Conservation (phyloP, 2,888 invertebrate genomes). For the Stramonita haemastoma region DNA sequence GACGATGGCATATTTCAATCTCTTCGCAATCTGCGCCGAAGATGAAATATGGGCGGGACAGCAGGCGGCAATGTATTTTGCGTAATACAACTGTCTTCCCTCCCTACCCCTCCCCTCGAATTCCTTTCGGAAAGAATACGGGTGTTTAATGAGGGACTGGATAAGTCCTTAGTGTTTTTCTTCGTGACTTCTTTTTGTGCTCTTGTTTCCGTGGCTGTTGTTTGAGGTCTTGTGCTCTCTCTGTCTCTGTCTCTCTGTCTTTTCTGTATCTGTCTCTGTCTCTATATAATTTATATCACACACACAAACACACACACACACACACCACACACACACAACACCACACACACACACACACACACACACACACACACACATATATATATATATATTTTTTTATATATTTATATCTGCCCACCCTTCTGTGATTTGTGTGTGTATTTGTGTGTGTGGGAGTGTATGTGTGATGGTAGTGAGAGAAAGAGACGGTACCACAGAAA, state of each 20-base stretch:
- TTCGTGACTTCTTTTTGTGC: background rate
- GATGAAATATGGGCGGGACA: no score
- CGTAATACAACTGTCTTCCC: background rate
- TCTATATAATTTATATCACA: background rate
- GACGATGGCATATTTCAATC: no score
- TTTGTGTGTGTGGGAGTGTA: no score
- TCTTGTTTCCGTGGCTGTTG: background rate
- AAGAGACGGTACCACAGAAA: no score
- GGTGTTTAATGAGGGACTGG: no score
- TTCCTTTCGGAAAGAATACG: background rate
- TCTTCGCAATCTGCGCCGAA: no score
- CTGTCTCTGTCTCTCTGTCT: background rate
- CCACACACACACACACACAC: slow-evolving; percentile 1
- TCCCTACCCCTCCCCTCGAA: background rate
- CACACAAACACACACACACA: slow-evolving; percentile 8
- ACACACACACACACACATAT: background rate
- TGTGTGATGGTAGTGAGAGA: no score
- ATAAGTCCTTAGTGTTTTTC: background rate
- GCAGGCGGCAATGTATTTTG: no score
- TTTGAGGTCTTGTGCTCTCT: background rate
- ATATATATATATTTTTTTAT: no score
- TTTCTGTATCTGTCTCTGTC: no score
- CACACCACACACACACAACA: background rate
- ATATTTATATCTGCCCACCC: no score
- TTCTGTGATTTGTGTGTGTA: no score